Percentiles rank a stretch among this genome's conserved stretches.
phyloP scores from a whole-genome alignment of 2,888 invertebrate species.

The Leucophora obtusa region DNA sequence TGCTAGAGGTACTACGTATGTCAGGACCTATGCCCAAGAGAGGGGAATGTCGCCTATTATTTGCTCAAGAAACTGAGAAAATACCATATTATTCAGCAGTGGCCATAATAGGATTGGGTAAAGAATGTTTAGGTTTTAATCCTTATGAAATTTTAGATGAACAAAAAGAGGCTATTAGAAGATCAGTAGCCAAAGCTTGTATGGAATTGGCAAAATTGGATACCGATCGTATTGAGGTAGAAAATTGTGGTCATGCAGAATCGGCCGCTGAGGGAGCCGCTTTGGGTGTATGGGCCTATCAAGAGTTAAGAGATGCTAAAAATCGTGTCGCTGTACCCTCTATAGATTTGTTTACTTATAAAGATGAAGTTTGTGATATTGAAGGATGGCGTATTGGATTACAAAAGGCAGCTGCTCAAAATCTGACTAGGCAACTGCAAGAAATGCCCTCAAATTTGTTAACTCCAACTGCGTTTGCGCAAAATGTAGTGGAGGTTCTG shows the following conservation, averaged over 20 bases:
- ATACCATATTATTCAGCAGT: conserved; percentile 81
- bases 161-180: conserved; percentile 85
- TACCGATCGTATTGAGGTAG: conserved; percentile 83
- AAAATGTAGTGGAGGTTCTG: conserved; percentile 80
- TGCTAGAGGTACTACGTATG: conserved; percentile 81
- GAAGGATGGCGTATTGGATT: conserved; percentile 86
- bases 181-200: conserved; percentile 83
- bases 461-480: conserved; percentile 88
- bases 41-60: conserved; percentile 82
- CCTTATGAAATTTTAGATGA: conserved; percentile 86
- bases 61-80: conserved; percentile 81
- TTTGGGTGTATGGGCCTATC: conserved; percentile 85
- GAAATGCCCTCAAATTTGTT: conserved; percentile 89
- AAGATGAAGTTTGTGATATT: conserved; percentile 83
- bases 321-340: conserved; percentile 70
- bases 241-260: conserved; percentile 86
- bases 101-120: conserved; percentile 87
- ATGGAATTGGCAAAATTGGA: conserved; percentile 80
- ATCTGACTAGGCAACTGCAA: conserved; percentile 86
- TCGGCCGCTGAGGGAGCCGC: conserved; percentile 89
- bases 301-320: conserved; percentile 78
- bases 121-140: conserved; percentile 84
- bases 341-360: conserved; percentile 80
- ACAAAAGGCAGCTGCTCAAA: conserved; percentile 88
- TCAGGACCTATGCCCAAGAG: conserved; percentile 79